Base-by-base conservation (phyloP, 2,797 vertebrate genomes). In the Acestrorhynchus altus region DNA sequence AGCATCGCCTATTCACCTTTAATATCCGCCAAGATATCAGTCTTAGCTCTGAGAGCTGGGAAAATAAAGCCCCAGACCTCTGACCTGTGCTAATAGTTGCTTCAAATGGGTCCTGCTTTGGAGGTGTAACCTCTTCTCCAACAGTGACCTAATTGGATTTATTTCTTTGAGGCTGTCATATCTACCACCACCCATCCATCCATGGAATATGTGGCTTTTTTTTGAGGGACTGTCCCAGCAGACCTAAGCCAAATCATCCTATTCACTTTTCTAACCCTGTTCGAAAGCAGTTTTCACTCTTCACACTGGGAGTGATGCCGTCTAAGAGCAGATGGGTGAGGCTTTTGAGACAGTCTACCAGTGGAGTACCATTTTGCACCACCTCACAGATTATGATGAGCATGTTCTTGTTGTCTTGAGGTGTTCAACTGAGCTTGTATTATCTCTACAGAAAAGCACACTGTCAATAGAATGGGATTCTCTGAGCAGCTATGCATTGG, bases 161-260 rank as follows among this genome's bases (percentile, higher is more conserved):
- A 24, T 65, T 67, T 49, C 26, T 47, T 47, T 46, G 20, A 46
- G 42, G 8, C 12, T 20, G 47, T 44, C n/a, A 13, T 22, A 65
- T 49, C 24, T 47, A 16, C 24, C 64, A 26, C 64, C 40, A 65
- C 63, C 40, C 63, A 47, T 20, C 39, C 12, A 44, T 66, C 63
- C 42, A 26, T 64, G 35, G n/a, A 42, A 64, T 42, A 42, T 42
- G n/a, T 22, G 18, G 61, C 31, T n/a, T 9, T 42, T n/a, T 42
- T 20, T 39, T 35, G 26, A 65, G 16, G 44, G 13, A 66, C 26
- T 42, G 11, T 47, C 44, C 64, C 42, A 3, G 26, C 42, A 22
- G 7, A 2, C 8, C 44, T 24, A 67, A 47, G 28, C 18, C n/a
- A 24, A 47, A 46, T 65, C 22, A 65, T 46, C 42, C 42, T 60